These are phyloP conservation scores for Ypsolopha sequella DNA, from an alignment of 2,888 invertebrate species.

Conservation along the genomic window DNA sequence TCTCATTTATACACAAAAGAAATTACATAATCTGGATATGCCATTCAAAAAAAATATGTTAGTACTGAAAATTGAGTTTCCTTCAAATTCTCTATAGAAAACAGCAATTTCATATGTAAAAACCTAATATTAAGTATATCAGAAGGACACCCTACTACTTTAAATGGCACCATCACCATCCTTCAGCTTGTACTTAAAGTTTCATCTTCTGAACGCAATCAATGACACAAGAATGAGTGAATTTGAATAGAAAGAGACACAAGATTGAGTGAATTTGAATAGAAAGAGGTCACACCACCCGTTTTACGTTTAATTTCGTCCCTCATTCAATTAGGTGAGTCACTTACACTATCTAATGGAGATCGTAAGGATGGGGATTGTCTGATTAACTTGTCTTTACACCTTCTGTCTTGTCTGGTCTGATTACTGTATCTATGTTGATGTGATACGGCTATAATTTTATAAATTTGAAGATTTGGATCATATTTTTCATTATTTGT, in stretches of 20 bases:
- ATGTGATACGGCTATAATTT: neutral
- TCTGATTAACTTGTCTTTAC: slow-evolving; percentile 59
- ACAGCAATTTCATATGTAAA: no score
- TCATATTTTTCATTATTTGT: no score
- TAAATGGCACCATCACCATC: neutral
- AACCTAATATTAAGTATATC: no score
- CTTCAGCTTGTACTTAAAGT: neutral
- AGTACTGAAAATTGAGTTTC: no score
- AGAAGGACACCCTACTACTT: no score
- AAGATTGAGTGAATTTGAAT: slow-evolving; percentile 53
- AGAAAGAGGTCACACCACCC: slow-evolving; percentile 56
- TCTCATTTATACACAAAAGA: no score
- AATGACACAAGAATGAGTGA: slow-evolving; percentile 24
- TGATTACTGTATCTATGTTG: slow-evolving; percentile 6
- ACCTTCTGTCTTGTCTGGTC: slow-evolving; percentile 25
- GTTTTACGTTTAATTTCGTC: slow-evolving; percentile 55
- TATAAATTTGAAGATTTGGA: no score
- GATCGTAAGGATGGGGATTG: slow-evolving; percentile 51
- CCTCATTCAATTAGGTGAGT: slow-evolving; percentile 64
- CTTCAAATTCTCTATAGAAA: no score
- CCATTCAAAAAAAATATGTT: no score
- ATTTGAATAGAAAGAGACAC: slow-evolving; percentile 65
- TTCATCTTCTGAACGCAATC: neutral
- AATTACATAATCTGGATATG: no score
- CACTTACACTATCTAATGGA: slow-evolving; percentile 50